Evolutionary conservation across 2,888 invertebrate species (phyloP), one percentile per base, ranked within the genome.

Genomic region (Lithophane socia): DNA sequence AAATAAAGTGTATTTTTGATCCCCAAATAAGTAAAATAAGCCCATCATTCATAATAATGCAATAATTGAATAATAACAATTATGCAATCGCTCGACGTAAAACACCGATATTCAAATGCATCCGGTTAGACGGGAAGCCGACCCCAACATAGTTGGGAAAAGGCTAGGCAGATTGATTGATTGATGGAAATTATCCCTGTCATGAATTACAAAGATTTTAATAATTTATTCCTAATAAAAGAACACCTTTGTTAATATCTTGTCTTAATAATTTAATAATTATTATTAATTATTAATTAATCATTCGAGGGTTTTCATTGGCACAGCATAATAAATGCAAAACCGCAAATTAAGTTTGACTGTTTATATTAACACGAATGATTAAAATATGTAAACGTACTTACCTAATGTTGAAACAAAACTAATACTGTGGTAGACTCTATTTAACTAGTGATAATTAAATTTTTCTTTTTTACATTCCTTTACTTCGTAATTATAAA

Each of bases 401-500:
- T 12, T 74, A 21, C 24, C 29, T 9, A 21, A 44, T 54, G 4
- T 37, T 63, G 29, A 75, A 63, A 74, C 18, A n/a, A 75, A 54
- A 75, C 29, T 63, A 44, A 52, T 52, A 52, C 37, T 75, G 29
- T 54, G 13, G n/a, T n/a, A 29, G 24, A 76, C 54, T 54, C 1
- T 29, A 47, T 54, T 52, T 52, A 42, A 61, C 52, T 61, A 61
- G 52, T 21, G 7, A 29, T 52, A 8, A 42, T 49, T 24, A 60
- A 16, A 44, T 61, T n/a, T 0, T 10, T 5, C 2, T 49, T 42
- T 29, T 18, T 29, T 12, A 5, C 16, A 37, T 61, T 42, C 10
- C 16, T 44, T 42, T 42, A 42, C 9, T 64, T 42, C 37, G 42
- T 64, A n/a, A 63, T 63, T 8, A 21, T 63, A 42, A 63, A 37